Percentiles rank a stretch among this genome's conserved stretches.
Evolutionary conservation across 1,140 invertebrate genomes (phyloP).

Genomic region (Ips nitidus): DNA sequence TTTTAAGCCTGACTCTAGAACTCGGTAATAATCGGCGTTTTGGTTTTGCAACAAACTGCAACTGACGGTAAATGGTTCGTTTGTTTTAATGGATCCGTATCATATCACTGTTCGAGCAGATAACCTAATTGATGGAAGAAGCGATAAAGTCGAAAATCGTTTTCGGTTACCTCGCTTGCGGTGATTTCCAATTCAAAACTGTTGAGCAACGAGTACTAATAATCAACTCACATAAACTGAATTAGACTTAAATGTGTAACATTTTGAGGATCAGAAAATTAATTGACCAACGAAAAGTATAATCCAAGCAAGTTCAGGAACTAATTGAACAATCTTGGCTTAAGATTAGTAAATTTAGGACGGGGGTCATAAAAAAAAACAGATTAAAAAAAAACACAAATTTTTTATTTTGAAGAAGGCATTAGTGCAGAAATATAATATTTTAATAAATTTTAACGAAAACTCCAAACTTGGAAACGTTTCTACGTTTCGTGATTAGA

Average conservation of each 20-base stretch:
- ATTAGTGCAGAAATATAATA: neutral
- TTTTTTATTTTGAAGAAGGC: neutral
- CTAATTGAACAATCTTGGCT: neutral
- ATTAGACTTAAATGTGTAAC: too few species aligned
- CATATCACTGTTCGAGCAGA: slow-evolving; percentile 16
- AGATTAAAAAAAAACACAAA: neutral
- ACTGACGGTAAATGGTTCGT: slow-evolving; percentile 8
- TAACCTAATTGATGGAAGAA: neutral
- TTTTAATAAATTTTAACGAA: neutral
- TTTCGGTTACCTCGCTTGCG: too few species aligned
- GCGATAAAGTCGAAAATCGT: too few species aligned
- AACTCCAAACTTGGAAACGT: too few species aligned
- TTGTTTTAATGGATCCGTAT: slow-evolving; percentile 10
- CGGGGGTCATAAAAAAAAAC: neutral
- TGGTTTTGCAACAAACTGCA: slow-evolving; percentile 4
- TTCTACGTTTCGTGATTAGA: too few species aligned
- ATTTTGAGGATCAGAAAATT: too few species aligned
- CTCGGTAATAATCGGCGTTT: too few species aligned
- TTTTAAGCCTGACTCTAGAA: neutral
- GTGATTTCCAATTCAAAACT: too few species aligned
- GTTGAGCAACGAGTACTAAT: too few species aligned
- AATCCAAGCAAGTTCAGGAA: neutral
- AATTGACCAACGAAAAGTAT: neutral
- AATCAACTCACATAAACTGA: too few species aligned
- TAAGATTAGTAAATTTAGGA: neutral